A percentile compares a stretch with the other conserved stretches of the same genome.
These are phyloP conservation scores for Epizoanthus stellaris DNA, from an alignment of 92 coral and sea anemone genomes.

Conservation along the genomic window DNA sequence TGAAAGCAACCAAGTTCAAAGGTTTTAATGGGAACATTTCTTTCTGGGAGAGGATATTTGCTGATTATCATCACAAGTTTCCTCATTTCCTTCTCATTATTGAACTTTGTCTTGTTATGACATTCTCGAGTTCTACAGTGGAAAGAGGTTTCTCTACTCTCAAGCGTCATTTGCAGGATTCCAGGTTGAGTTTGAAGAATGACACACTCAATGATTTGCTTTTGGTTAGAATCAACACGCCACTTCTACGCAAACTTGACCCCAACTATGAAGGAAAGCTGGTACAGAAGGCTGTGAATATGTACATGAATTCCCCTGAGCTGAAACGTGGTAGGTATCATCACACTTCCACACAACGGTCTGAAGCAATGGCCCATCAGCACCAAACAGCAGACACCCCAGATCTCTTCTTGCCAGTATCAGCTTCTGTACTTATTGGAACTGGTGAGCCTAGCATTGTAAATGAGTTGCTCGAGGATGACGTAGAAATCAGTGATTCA, in stretches of 20 bases:
- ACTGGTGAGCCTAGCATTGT: conserved; percentile 33
- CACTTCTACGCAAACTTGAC: conserved; percentile 19
- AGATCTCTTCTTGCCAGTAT: conserved; percentile 22
- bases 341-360: conserved; percentile 21
- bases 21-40: conserved; percentile 15
- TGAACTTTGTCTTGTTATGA: conserved; percentile 20
- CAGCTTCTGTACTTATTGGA: conserved; percentile 28
- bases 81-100: conserved; percentile 23
- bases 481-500: conserved; percentile 22
- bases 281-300: conserved; percentile 6
- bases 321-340: conserved; percentile 32
- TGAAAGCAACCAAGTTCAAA: conserved; percentile 26
- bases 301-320: conserved; percentile 22
- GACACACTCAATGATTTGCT: conserved; percentile 21
- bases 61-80: conserved; percentile 14
- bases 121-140: conserved; percentile 21
- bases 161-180: conserved; percentile 24
- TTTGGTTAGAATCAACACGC: conserved; percentile 23
- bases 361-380: conserved; percentile 9
- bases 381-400: conserved; percentile 22
- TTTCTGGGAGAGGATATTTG: conserved; percentile 35
- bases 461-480: conserved; percentile 32
- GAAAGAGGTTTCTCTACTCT: conserved; percentile 32
- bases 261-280: conserved; percentile 31
- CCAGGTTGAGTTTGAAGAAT: conserved; percentile 25